These are phyloP conservation scores for Jacana jacana DNA, from an alignment of 2,113 vertebrate genomes.

Conservation along the genomic window DNA sequence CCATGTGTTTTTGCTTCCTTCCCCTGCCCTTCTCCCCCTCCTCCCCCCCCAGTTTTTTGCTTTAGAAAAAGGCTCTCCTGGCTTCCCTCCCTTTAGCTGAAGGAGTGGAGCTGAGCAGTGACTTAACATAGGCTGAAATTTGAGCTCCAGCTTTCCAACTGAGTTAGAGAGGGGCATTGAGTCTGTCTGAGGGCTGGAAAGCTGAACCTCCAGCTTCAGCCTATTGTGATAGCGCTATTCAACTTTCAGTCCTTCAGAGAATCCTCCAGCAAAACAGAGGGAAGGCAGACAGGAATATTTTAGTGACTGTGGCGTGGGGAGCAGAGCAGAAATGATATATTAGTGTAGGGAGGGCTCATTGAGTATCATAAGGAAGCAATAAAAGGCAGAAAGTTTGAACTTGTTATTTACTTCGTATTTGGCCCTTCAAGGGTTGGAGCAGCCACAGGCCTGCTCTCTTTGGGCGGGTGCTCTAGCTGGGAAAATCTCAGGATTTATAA, in stretches of 20 bases:
- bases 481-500: not conserved
- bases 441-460: not conserved
- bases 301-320: not conserved
- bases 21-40: not conserved
- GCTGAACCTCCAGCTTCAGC: slow-evolving; percentile 29
- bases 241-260: not conserved
- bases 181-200: slow-evolving; percentile 42
- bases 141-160: slow-evolving; percentile 56
- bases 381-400: not conserved
- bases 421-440: not conserved
- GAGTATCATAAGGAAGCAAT: slow-evolving; percentile 39
- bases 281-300: not conserved
- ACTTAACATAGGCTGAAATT: slow-evolving; percentile 58
- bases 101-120: slow-evolving; percentile 25
- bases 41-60: not conserved
- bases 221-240: slow-evolving; percentile 47
- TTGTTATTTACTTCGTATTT: slow-evolving; percentile 22
- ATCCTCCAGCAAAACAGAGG: slow-evolving; percentile 4
- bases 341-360: not conserved
- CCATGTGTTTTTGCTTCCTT: slow-evolving; percentile 53
- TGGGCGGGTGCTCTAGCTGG: not conserved
- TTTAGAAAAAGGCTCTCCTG: slow-evolving; percentile 29
- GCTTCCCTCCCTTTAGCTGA: not conserved
- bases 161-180: slow-evolving; percentile 50
- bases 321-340: not conserved